Evolutionary conservation across 2,113 vertebrate genomes (phyloP).

Genomic region (Misgurnus mizolepis): DNA sequence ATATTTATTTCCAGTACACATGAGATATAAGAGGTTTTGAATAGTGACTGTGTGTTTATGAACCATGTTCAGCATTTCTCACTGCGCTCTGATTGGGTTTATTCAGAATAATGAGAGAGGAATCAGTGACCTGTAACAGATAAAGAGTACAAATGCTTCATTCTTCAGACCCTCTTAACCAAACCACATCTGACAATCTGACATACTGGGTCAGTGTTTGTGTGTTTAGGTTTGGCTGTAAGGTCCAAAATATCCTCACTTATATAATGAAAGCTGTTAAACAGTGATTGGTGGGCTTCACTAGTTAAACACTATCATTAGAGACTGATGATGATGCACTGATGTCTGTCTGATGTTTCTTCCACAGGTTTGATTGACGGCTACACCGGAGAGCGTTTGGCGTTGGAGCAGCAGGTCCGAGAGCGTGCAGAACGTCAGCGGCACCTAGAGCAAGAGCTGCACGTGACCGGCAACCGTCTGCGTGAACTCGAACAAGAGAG

Average conservation of each 20-base stretch:
- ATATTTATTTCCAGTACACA: no score
- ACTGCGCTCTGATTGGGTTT: background rate
- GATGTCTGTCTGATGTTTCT: background rate
- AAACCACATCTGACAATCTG: no score
- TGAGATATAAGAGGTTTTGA: no score
- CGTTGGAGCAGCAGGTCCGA: constrained; percentile 84
- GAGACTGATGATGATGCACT: background rate
- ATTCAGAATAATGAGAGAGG: background rate
- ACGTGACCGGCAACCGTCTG: constrained; percentile 83
- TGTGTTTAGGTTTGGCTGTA: background rate
- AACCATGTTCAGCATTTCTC: no score
- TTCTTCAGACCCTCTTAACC: background rate
- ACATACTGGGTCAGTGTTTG: background rate
- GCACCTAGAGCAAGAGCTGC: constrained; percentile 87
- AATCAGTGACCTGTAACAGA: background rate
- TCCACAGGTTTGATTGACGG: constrained; percentile 87
- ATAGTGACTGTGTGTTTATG: no score
- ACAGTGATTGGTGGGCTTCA: no score
- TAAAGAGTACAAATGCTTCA: background rate
- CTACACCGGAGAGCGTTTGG: constrained; percentile 87
- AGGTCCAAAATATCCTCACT: no score
- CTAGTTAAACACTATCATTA: no score
- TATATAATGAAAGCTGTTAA: no score
- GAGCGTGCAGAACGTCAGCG: constrained; percentile 86
- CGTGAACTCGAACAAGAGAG: constrained; percentile 90